A percentile compares a stretch with the other conserved stretches of the same genome.
Conservation (phyloP, 2,797 vertebrate species). For the Sandelia bainsii region DNA sequence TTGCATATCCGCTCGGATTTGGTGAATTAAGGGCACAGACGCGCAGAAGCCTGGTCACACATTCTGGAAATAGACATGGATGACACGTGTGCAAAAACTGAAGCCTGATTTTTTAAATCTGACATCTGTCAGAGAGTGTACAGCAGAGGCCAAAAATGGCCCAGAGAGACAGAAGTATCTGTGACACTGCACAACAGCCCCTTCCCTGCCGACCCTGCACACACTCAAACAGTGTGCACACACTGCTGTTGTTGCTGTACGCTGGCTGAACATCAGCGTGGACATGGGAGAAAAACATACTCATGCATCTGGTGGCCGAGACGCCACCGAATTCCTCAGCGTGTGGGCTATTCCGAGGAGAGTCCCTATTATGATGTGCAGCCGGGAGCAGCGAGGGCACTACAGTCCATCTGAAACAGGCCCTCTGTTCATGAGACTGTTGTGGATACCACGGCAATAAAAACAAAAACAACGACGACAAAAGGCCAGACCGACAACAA, state of each 20-base stretch:
- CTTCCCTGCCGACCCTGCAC: slow-evolving; percentile 30
- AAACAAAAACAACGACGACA: slow-evolving; percentile 80
- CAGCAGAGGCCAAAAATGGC: slow-evolving; percentile 36
- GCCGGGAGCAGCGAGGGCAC: slow-evolving; percentile 60
- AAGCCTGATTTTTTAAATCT: slow-evolving; percentile 18
- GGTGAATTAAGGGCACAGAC: slow-evolving; percentile 11
- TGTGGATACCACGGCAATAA: slow-evolving; percentile 80
- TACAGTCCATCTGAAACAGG: slow-evolving; percentile 67
- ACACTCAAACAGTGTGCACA: slow-evolving; percentile 50
- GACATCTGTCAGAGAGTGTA: slow-evolving; percentile 50
- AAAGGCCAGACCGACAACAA: slow-evolving; percentile 75
- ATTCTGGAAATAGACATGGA: slow-evolving; percentile 26
- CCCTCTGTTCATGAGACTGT: slow-evolving; percentile 76
- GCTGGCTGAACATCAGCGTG: slow-evolving; percentile 47
- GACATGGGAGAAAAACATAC: slow-evolving; percentile 60
- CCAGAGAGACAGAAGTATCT: slow-evolving; percentile 33
- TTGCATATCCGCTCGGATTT: slow-evolving; percentile 7
- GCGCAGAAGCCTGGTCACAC: not conserved
- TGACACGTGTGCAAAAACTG: slow-evolving; percentile 13
- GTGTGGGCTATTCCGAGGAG: slow-evolving; percentile 72
- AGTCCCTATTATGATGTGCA: slow-evolving; percentile 62
- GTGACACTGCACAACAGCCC: slow-evolving; percentile 36
- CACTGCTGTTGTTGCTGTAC: slow-evolving; percentile 48
- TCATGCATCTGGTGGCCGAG: slow-evolving; percentile 74
- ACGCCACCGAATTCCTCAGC: slow-evolving; percentile 76